These are phyloP conservation scores for Alauda arvensis DNA, from an alignment of 2,797 vertebrate species.

Conservation along the genomic window DNA sequence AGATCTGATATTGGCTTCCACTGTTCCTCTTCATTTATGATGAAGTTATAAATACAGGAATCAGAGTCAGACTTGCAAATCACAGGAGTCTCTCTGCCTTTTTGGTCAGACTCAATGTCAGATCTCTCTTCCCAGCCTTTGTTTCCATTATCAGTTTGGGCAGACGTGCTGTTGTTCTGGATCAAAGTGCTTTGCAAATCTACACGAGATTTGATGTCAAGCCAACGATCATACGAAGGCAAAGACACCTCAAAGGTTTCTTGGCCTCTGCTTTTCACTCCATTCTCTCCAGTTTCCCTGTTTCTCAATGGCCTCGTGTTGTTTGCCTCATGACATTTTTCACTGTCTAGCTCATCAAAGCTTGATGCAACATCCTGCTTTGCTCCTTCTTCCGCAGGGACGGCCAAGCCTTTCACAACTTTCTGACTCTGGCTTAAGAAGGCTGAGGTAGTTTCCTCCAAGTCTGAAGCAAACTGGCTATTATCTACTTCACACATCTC, in stretches of 20 bases:
- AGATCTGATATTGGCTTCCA: conserved; percentile 33
- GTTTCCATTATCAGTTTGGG: not conserved
- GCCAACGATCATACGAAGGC: conserved; percentile 14
- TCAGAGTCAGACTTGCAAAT: not conserved
- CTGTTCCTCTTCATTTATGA: not conserved
- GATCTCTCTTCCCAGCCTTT: not conserved
- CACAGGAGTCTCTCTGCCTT: not conserved
- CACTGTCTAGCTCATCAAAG: conserved; percentile 15
- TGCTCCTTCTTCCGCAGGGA: conserved; percentile 40
- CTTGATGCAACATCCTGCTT: conserved; percentile 31
- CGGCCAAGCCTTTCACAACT: conserved; percentile 41
- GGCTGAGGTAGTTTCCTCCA: not conserved
- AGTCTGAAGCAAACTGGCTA: not conserved
- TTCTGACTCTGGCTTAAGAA: conserved; percentile 8
- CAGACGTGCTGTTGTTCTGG: not conserved
- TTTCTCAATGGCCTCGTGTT: not conserved
- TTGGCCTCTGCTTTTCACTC: not conserved
- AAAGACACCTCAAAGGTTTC: not conserved
- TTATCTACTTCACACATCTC: conserved; percentile 41
- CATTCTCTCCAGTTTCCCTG: not conserved
- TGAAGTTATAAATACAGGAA: not conserved
- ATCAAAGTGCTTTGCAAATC: not conserved
- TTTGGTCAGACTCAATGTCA: not conserved
- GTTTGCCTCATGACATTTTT: not conserved
- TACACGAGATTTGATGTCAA: not conserved